A percentile compares a stretch with the other conserved stretches of the same genome.
phyloP scores from a whole-genome alignment of 2,113 vertebrate species.

The Nycticebus coucang region DNA sequence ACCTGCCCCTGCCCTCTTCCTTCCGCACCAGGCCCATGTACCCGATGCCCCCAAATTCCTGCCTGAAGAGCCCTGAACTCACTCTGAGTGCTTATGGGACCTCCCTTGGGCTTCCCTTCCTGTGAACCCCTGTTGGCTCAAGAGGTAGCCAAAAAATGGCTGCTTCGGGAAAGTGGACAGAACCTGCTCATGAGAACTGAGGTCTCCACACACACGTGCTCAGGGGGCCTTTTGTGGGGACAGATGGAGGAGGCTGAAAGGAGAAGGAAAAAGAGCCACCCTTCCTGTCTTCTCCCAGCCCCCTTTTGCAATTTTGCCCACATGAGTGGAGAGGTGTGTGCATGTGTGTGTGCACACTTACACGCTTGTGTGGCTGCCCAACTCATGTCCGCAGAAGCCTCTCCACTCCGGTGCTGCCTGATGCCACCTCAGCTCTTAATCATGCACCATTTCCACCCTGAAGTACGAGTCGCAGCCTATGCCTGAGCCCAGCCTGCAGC shows the following conservation, averaged over 20 bases:
- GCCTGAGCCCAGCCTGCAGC: background rate
- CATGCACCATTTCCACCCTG: background rate
- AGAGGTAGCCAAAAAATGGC: background rate
- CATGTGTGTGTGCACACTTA: fast-evolving
- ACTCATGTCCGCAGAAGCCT: background rate
- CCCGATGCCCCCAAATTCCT: background rate
- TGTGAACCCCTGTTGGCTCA: too few relatives aligned
- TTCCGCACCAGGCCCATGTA: background rate
- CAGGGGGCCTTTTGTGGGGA: background rate
- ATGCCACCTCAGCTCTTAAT: background rate
- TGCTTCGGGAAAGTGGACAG: background rate
- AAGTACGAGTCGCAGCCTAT: background rate
- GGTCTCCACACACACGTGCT: background rate
- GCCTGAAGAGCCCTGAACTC: background rate
- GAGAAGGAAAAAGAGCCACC: background rate
- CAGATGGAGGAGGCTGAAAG: background rate
- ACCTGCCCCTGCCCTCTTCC: background rate
- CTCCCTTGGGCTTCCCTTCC: background rate
- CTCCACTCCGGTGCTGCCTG: background rate
- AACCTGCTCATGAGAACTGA: background rate
- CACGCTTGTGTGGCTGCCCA: background rate
- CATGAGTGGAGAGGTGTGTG: background rate
- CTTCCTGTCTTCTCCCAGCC: background rate
- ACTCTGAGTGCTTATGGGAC: background rate
- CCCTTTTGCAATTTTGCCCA: background rate